phyloP scores from a whole-genome alignment of 2,113 vertebrate genomes.

The Terrapene triunguis region DNA sequence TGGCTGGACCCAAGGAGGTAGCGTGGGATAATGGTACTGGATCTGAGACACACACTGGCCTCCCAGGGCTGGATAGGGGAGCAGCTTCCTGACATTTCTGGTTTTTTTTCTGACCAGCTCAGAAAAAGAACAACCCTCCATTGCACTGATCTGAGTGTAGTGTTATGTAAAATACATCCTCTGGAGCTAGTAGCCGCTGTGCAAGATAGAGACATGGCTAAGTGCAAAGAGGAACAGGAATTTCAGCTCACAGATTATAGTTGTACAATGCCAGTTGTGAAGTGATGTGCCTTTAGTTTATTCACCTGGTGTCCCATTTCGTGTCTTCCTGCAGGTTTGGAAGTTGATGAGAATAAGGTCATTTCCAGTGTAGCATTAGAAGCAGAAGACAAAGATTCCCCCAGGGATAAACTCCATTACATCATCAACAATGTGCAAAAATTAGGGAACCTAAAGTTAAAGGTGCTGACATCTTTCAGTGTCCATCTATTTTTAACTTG shows the following conservation, averaged over 20 bases:
- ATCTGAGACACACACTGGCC: background rate
- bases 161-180: background rate
- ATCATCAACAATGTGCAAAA: conserved; percentile 64
- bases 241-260: background rate
- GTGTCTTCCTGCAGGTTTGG: conserved; percentile 50
- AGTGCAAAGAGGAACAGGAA: background rate
- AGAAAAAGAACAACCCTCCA: background rate
- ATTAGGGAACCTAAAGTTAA: conserved; percentile 76
- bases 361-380: conserved; percentile 81
- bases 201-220: rapidly evolving
- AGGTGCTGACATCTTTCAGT: conserved; percentile 32
- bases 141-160: background rate
- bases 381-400: conserved; percentile 74
- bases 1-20: background rate
- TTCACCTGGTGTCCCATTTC: background rate
- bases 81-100: background rate
- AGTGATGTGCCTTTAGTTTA: background rate
- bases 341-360: conserved; percentile 72
- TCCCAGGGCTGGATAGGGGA: background rate
- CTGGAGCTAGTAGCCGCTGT: background rate
- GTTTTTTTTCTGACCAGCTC: background rate
- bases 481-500: background rate
- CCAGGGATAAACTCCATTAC: conserved; percentile 48
- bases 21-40: background rate
- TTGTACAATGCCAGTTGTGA: background rate